Conservation (phyloP, 2,113 vertebrate genomes). For the Nannobrachium achirus region DNA sequence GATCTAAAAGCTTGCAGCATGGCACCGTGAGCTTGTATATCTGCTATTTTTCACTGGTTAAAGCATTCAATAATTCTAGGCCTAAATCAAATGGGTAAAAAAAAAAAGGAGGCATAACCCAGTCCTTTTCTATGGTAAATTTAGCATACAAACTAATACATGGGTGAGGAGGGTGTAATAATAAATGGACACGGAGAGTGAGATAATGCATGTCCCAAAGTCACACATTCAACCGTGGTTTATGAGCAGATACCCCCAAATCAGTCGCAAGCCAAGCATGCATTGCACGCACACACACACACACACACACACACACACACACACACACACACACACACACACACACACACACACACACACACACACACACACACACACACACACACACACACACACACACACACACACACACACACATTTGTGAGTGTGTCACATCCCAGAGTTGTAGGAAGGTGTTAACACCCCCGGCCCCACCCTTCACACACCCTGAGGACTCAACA, state of each 20-base stretch:
- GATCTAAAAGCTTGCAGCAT: too few species aligned
- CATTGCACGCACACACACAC: not conserved
- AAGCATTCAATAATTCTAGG: not conserved
- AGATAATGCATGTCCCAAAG: slow-evolving; percentile 38
- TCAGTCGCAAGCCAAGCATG: too few species aligned
- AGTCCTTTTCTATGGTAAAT: not conserved
- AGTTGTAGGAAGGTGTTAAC: too few species aligned
- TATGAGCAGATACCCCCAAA: not conserved
- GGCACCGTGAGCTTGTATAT: too few species aligned
- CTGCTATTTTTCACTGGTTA: too few species aligned
- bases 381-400: too few species aligned
- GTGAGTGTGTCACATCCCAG: too few species aligned
- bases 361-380: not conserved
- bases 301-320: not conserved
- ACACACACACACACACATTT: not conserved
- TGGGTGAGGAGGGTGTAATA: not conserved
- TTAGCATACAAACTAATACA: not conserved
- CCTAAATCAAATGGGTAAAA: too few species aligned
- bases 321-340: slow-evolving; percentile 8
- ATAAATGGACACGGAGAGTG: slow-evolving; percentile 4
- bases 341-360: not conserved
- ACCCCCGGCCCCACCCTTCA: too few species aligned
- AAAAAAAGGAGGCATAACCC: not conserved
- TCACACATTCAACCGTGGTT: slow-evolving; percentile 29
- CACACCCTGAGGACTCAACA: too few species aligned